Base-by-base conservation (phyloP, 2,113 vertebrate species). In the Carettochelys insculpta region DNA sequence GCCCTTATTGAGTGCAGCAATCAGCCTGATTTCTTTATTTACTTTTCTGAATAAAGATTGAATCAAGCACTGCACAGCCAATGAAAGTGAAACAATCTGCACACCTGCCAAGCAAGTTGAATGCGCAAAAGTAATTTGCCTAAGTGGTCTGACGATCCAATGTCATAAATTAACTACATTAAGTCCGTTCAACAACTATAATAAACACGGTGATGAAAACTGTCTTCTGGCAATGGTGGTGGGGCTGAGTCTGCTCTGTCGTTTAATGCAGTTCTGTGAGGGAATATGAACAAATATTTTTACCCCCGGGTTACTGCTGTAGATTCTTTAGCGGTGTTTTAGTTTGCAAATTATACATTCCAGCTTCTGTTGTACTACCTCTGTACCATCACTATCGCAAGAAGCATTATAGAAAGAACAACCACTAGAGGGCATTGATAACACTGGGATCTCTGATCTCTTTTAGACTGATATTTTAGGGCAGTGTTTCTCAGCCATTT, bases 341-440 rank as follows among this genome's bases (percentile, higher is more conserved):
- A 75, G 77, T 95, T 91, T 85, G 87, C 91, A 85, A 1, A 0
- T 48, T 54, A 51, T 77, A 43, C 0, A 0, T 22, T 92, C 68
- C 94, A 95, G 84, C 80, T 13, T 51, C 82, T 83, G 84, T 52
- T 75, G 50, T 53, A 24, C 79, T 56, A 90, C 88, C 93, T 94
- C 90, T 88, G 86, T 83, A 89, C 78, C 75, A 82, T 68, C 81
- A 65, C 65, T 84, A 81, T 82, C 79, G 83, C n/a, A 1, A 89
- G 48, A n/a, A 90, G 51, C 24, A 5, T 0, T 82, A 76, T 83
- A 85, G 95, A 83, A 77, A 92, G 94, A 94, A 88, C 24, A 47
- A 85, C 50, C 75, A n/a, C 38, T 51, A 91, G 84, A 75, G 93
- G 91, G 11, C 47, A 68, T 91, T 43, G 8, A 51, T 79, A 90